Evolutionary conservation across 2,113 vertebrate genomes (phyloP).

Genomic region (Apaloderma vittatum): DNA sequence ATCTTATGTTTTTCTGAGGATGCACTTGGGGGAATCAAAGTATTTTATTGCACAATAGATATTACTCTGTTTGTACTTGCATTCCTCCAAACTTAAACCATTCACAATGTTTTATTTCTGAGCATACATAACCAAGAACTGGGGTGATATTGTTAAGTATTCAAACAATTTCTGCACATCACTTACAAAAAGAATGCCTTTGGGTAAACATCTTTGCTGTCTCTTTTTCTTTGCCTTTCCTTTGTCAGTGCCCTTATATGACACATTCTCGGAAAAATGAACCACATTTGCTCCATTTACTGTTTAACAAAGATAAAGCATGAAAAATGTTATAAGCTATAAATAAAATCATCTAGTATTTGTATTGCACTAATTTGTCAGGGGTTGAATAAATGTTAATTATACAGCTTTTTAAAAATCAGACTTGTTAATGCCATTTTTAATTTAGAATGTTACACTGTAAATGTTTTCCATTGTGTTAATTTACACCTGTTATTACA

Average conservation of each 20-base stretch:
- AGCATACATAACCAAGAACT: slow-evolving; percentile 33
- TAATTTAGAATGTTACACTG: slow-evolving; percentile 82
- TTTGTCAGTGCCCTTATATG: slow-evolving; percentile 43
- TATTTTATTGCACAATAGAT: slow-evolving; percentile 67
- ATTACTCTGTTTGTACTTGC: slow-evolving; percentile 41
- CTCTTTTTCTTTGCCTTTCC: slow-evolving; percentile 3
- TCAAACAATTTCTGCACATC: slow-evolving; percentile 62
- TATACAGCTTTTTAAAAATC: slow-evolving; percentile 80
- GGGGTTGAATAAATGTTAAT: slow-evolving; percentile 81
- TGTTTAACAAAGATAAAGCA: slow-evolving; percentile 64
- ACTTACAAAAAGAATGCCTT: slow-evolving; percentile 54
- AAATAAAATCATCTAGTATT: slow-evolving; percentile 76
- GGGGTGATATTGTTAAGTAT: slow-evolving; percentile 31
- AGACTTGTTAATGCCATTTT: slow-evolving; percentile 84
- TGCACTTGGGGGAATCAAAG: slow-evolving; percentile 69
- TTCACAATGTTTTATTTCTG: slow-evolving; percentile 57
- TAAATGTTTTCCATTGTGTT: slow-evolving; percentile 84
- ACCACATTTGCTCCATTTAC: slow-evolving; percentile 49
- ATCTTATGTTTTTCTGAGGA: slow-evolving; percentile 42
- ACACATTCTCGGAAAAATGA: slow-evolving; percentile 45
- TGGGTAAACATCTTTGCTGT: slow-evolving; percentile 58
- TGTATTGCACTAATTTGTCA: slow-evolving; percentile 65
- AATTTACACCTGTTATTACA: slow-evolving; percentile 87
- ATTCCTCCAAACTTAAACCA: slow-evolving; percentile 39
- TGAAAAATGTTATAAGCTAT: slow-evolving; percentile 60